Percentiles rank a stretch among this genome's conserved stretches.
phyloP scores from a whole-genome alignment of 2,797 vertebrate species.

The Darevskia nairensis region DNA sequence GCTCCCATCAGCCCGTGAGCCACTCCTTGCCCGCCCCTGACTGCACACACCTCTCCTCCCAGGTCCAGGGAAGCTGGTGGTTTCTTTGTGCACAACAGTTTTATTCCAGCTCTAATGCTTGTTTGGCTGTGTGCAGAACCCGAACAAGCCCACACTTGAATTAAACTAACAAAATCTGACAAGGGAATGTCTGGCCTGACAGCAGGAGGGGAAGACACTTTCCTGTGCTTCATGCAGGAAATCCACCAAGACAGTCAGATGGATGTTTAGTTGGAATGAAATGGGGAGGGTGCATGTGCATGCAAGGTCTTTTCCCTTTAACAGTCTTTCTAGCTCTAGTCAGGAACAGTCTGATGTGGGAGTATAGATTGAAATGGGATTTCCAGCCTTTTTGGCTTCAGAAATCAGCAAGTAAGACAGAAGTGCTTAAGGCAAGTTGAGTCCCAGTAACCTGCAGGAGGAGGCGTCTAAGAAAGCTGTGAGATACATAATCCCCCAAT shows the following conservation, averaged over 20 bases:
- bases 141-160: background rate
- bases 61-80: background rate
- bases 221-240: constrained; percentile 4
- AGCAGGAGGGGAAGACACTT: constrained; percentile 3
- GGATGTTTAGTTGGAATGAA: background rate
- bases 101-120: background rate
- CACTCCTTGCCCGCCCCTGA: background rate
- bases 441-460: too few relatives aligned
- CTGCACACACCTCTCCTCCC: too few relatives aligned
- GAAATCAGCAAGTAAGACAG: background rate
- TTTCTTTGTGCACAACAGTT: background rate
- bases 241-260: background rate
- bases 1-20: background rate
- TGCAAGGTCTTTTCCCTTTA: background rate
- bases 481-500: too few relatives aligned
- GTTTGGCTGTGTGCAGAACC: background rate
- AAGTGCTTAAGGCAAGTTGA: background rate
- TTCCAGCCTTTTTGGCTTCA: background rate
- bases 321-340: background rate
- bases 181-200: background rate
- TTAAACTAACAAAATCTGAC: constrained; percentile 2
- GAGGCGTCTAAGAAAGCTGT: too few relatives aligned
- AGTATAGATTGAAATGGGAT: background rate
- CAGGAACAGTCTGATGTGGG: background rate
- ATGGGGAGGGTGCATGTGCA: background rate